These are phyloP conservation scores for Mimumesa dahlbomi DNA, from an alignment of 2,888 invertebrate genomes.

Conservation along the genomic window DNA sequence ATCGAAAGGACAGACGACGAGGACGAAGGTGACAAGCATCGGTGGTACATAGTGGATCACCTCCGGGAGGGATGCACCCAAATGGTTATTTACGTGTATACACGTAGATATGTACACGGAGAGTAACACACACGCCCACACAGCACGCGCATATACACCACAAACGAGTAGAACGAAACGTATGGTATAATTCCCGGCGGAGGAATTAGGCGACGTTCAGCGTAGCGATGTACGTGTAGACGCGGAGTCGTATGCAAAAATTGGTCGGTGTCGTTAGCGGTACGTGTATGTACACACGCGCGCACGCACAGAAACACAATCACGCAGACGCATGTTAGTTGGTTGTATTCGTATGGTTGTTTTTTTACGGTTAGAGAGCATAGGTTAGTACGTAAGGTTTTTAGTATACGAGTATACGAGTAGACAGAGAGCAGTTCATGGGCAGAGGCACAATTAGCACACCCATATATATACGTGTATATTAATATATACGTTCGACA, in stretches of 20 bases:
- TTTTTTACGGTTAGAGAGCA: conserved; percentile 68
- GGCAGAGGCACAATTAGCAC: conserved; percentile 80
- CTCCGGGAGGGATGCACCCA: conserved; percentile 26
- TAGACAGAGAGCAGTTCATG: conserved; percentile 78
- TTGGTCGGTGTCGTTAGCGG: too few relatives aligned
- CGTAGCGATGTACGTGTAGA: too few relatives aligned
- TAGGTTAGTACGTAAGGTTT: conserved; percentile 66
- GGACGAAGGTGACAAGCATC: not conserved
- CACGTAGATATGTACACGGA: not conserved
- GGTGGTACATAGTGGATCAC: conserved; percentile 1
- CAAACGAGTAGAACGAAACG: too few relatives aligned
- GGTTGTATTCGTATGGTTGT: too few relatives aligned
- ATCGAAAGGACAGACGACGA: conserved; percentile 2
- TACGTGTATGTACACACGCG: conserved; percentile 8
- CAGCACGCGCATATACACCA: too few relatives aligned
- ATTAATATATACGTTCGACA: too few relatives aligned
- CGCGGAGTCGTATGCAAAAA: too few relatives aligned
- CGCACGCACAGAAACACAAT: conserved; percentile 36
- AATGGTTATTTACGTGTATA: conserved; percentile 30
- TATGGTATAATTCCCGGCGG: too few relatives aligned
- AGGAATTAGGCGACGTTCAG: too few relatives aligned
- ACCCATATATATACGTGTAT: too few relatives aligned
- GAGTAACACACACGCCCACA: not conserved
- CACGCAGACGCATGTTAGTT: conserved; percentile 44
- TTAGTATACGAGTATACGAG: conserved; percentile 44